Base-by-base conservation (phyloP, 2,113 vertebrate species). In the Hippolais icterina region DNA sequence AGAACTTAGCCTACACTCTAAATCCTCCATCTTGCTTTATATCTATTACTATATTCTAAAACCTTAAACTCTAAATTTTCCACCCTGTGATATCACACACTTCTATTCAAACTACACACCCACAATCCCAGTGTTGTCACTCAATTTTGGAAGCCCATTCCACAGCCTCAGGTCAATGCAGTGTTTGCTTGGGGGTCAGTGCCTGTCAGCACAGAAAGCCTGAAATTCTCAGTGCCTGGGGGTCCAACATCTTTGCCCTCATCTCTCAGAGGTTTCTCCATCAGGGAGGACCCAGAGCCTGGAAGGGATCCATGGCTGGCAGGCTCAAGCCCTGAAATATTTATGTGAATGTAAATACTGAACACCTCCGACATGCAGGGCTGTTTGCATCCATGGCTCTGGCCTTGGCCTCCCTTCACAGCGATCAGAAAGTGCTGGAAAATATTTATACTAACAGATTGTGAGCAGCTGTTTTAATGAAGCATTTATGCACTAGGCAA, bases 401-500 rank as follows among this genome's bases (percentile, higher is more conserved):
- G 24, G 83, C 68, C 68, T 89, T 90, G 94, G 94, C 69, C 66
- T 88, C 86, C 65, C 52, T 71, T 94, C 85, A 41, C 1, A 0
- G 57, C 17, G 53, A 79, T 57, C 90, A 93, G 65, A 97, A 90
- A 88, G 19, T 69, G 83, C 65, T 94, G 86, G 94, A 84, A 97
- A 96, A 93, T 94, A 96, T 92, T 94, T 93, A 84, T 37, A 4
- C 83, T 79, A 71, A 81, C 92, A 96, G 96, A 96, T 89, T 96
- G 96, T 79, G 83, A 96, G 96, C 96, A 97, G 96, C 96, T 96
- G 96, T 93, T 96, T 90, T 72, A 94, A 96, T 69, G 94, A 90
- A 96, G 80, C 76, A 78, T 89, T 97, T 81, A 61, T 94, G 61
- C 44, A 68, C 88, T 82, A 82, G 69, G 83, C 76, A 97, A 91